Base-by-base conservation (phyloP, 1,140 invertebrate species). In the Conopomorpha cramerella region DNA sequence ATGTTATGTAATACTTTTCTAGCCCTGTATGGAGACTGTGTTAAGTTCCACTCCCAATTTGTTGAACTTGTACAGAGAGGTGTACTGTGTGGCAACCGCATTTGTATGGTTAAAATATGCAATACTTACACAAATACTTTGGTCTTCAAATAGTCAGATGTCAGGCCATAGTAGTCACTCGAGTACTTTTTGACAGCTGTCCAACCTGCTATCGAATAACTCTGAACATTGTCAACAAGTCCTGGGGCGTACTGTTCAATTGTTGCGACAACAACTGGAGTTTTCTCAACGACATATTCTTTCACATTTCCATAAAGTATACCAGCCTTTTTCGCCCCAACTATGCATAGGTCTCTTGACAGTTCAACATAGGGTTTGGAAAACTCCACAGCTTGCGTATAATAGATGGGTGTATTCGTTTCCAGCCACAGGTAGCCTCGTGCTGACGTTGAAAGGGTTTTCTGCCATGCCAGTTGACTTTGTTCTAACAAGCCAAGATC, bases 51-150 rank as follows among this genome's bases (percentile, higher is more conserved):
- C n/a, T n/a, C n/a, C n/a, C n/a, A n/a, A n/a, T n/a, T n/a, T n/a
- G n/a, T n/a, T n/a, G n/a, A n/a, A n/a, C n/a, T n/a, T n/a, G n/a
- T n/a, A n/a, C n/a, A n/a, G n/a, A n/a, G n/a, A n/a, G n/a, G n/a
- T n/a, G n/a, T n/a, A n/a, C n/a, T n/a, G n/a, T n/a, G n/a, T n/a
- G n/a, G n/a, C n/a, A n/a, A n/a, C n/a, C n/a, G n/a, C n/a, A n/a
- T n/a, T n/a, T n/a, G n/a, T n/a, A n/a, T n/a, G n/a, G n/a, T n/a
- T n/a, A n/a, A n/a, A n/a, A n/a, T n/a, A n/a, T n/a, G n/a, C n/a
- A 31, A 45, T 55, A 87, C 88, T 88, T 81, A 91, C 89, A 89
- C 77, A 76, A 90, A 87, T 30, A 90, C 84, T 73, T 88, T 87
- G 19, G 82, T 84, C 60, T 82, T 81, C 46, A 89, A 70, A 77